Evolutionary conservation across 2,888 invertebrate species (phyloP).

Genomic region (Stenchaetothrips biformis): DNA sequence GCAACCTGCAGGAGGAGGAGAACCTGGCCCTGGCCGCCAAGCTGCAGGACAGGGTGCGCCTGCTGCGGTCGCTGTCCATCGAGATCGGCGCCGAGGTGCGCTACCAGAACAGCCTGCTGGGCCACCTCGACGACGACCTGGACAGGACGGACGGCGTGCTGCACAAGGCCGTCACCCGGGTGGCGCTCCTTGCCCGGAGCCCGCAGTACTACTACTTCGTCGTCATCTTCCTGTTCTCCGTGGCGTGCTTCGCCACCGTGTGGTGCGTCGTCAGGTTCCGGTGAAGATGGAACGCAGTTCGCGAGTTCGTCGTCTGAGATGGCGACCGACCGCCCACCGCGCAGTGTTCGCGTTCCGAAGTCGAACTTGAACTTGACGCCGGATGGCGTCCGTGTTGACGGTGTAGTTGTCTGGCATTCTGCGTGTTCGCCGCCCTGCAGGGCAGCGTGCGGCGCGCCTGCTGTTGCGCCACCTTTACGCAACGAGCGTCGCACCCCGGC

Average conservation of each 20-base stretch:
- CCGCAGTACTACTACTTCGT: conserved; percentile 13
- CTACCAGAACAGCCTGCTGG: conserved; percentile 6
- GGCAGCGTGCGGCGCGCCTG: too few species aligned
- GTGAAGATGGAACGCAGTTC: not conserved
- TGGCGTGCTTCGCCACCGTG: not conserved
- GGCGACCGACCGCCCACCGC: too few species aligned
- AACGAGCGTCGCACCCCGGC: too few species aligned
- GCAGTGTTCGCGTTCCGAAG: too few species aligned
- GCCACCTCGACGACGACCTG: conserved; percentile 8
- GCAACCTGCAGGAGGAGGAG: conserved; percentile 19
- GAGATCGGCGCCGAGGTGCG: conserved; percentile 21
- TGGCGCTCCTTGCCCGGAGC: not conserved
- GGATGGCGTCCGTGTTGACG: too few species aligned
- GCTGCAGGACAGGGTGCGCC: conserved; percentile 8
- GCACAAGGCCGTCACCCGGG: not conserved
- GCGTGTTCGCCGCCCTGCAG: too few species aligned
- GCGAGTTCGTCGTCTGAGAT: too few species aligned
- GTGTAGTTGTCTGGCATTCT: too few species aligned
- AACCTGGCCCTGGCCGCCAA: not conserved
- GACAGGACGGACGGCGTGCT: not conserved
- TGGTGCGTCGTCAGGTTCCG: not conserved
- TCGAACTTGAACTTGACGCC: too few species aligned
- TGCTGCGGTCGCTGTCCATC: not conserved
- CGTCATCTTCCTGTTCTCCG: not conserved
- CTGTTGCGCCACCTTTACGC: too few species aligned